phyloP scores from a whole-genome alignment of 1,140 invertebrate genomes.

The Neotoxoptera formosana region DNA sequence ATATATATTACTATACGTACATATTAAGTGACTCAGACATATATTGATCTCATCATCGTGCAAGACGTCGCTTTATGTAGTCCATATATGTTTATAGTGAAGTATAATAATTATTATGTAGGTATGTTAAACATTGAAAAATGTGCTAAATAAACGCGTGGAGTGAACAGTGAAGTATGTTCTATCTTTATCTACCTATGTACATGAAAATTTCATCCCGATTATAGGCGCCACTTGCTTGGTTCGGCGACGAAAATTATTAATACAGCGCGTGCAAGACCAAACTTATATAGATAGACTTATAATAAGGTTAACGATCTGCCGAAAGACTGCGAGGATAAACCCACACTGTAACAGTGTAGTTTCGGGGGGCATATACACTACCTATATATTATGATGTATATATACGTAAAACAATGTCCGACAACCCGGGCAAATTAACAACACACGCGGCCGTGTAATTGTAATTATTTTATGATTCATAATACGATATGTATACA shows the following conservation, averaged over 20 bases:
- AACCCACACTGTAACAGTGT: too few species aligned
- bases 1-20: neutral
- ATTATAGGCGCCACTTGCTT: neutral
- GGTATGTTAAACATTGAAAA: neutral
- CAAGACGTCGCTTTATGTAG: neutral
- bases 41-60: neutral
- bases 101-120: neutral
- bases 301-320: constrained; percentile 33
- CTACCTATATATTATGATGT: neutral
- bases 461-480: constrained; percentile 54
- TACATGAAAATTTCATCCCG: neutral
- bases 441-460: constrained; percentile 19
- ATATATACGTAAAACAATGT: constrained; percentile 16
- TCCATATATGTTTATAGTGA: neutral
- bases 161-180: too few species aligned
- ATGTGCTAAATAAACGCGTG: neutral
- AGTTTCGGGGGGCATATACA: neutral
- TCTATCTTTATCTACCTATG: too few species aligned
- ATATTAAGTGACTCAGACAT: neutral
- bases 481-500: neutral
- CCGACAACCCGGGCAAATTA: constrained; percentile 45
- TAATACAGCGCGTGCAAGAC: neutral
- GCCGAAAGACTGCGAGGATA: neutral
- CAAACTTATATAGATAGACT: neutral
- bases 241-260: neutral